Evolutionary conservation across 2,113 vertebrate species (phyloP).

Genomic region (Uria lomvia): DNA sequence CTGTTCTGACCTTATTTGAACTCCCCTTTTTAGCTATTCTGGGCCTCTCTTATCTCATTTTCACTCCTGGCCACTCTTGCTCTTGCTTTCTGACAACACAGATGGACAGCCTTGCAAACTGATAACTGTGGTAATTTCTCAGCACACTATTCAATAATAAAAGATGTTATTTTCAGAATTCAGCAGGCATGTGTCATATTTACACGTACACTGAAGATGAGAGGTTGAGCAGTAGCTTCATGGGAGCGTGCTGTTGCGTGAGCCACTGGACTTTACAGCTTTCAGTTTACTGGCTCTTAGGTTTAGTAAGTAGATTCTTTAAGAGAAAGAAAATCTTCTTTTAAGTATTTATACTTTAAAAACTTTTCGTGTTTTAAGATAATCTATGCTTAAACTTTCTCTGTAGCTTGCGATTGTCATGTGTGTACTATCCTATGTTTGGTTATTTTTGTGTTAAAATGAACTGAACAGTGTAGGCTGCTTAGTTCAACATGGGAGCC

Average conservation of each 20-base stretch:
- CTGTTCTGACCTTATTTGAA: slow-evolving; percentile 64
- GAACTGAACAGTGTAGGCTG: background rate
- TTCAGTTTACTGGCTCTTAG: slow-evolving; percentile 11
- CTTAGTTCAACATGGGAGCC: slow-evolving; percentile 41
- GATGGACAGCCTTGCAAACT: slow-evolving; percentile 63
- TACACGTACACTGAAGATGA: background rate
- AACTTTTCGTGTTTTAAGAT: background rate
- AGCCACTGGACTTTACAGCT: slow-evolving; percentile 34
- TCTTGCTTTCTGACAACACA: slow-evolving; percentile 66
- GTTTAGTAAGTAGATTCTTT: background rate
- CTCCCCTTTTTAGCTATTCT: slow-evolving; percentile 53
- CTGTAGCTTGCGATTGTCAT: background rate
- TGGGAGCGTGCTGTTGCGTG: background rate
- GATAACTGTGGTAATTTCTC: slow-evolving; percentile 65
- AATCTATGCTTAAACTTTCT: background rate
- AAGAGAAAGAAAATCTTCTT: background rate
- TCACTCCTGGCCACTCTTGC: slow-evolving; percentile 60
- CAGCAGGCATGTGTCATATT: background rate
- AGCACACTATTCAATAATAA: slow-evolving; percentile 29
- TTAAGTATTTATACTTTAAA: background rate
- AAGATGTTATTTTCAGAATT: slow-evolving; percentile 46
- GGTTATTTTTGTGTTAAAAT: background rate
- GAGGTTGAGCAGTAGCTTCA: background rate
- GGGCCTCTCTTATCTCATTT: slow-evolving; percentile 67
- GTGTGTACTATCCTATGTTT: background rate